A percentile compares a stretch with the other conserved stretches of the same genome.
Evolutionary conservation across 1,140 invertebrate species (phyloP).

Genomic region (Choristoneura fumiferana): DNA sequence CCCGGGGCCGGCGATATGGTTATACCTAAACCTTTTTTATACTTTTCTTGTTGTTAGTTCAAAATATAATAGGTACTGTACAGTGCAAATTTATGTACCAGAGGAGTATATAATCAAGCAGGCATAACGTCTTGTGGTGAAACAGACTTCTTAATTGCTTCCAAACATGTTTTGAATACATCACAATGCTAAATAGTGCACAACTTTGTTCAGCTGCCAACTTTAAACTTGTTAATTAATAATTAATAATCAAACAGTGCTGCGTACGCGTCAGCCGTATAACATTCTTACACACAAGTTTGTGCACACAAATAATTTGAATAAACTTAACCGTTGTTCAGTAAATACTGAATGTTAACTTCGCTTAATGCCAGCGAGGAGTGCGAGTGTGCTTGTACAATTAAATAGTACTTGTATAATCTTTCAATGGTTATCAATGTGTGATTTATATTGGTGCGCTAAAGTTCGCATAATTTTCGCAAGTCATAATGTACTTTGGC

Average conservation of each 20-base stretch:
- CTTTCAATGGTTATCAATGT: no score
- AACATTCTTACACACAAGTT: background rate
- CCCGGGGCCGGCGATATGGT: no score
- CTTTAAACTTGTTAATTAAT: background rate
- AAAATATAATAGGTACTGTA: no score
- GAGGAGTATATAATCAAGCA: no score
- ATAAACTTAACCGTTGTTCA: background rate
- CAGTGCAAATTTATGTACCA: background rate
- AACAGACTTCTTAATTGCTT: background rate
- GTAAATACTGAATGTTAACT: background rate
- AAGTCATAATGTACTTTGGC: no score
- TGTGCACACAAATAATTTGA: conserved; percentile 4
- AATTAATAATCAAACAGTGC: background rate
- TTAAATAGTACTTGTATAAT: no score
- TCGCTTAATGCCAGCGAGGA: background rate
- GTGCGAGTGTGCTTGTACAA: background rate
- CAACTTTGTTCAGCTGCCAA: background rate
- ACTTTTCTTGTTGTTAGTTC: no score
- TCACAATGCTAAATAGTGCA: background rate
- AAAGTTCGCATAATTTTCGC: no score
- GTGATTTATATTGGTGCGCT: no score
- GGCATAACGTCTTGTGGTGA: background rate
- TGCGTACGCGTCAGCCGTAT: background rate
- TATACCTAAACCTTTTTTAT: no score
- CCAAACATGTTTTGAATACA: background rate